These are phyloP conservation scores for Anarrhichthys ocellatus DNA, from an alignment of 2,113 vertebrate species.

Conservation along the genomic window DNA sequence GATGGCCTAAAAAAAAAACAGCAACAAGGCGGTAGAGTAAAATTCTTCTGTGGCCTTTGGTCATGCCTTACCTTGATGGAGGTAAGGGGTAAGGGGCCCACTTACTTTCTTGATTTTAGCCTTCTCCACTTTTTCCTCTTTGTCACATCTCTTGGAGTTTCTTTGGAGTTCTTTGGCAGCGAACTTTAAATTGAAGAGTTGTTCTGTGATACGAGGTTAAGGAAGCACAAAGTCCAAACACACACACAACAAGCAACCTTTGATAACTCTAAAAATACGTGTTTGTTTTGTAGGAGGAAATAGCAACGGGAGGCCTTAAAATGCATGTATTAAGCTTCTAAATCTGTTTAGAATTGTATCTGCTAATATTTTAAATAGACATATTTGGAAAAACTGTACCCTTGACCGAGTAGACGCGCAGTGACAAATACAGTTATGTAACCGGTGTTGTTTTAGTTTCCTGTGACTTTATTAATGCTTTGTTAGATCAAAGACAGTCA, in stretches of 20 bases:
- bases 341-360: neutral
- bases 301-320: neutral
- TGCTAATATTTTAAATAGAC: neutral
- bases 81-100: too few species aligned
- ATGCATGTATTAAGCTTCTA: neutral
- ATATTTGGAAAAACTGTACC: neutral
- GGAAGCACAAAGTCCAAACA: constrained; percentile 41
- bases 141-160: constrained; percentile 93
- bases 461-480: neutral
- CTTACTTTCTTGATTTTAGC: constrained; percentile 95
- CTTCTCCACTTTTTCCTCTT: constrained; percentile 94
- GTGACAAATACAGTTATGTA: neutral
- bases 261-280: neutral
- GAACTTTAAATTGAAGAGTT: constrained; percentile 94
- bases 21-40: neutral
- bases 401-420: neutral
- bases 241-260: neutral
- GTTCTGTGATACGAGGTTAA: constrained; percentile 83
- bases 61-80: neutral
- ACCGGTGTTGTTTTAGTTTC: neutral
- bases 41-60: neutral
- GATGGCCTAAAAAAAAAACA: constrained; percentile 85
- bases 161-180: constrained; percentile 93
- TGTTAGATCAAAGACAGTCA: neutral
- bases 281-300: neutral